Evolutionary conservation across 2,113 vertebrate species (phyloP).

Genomic region (Atrichornis clamosus): DNA sequence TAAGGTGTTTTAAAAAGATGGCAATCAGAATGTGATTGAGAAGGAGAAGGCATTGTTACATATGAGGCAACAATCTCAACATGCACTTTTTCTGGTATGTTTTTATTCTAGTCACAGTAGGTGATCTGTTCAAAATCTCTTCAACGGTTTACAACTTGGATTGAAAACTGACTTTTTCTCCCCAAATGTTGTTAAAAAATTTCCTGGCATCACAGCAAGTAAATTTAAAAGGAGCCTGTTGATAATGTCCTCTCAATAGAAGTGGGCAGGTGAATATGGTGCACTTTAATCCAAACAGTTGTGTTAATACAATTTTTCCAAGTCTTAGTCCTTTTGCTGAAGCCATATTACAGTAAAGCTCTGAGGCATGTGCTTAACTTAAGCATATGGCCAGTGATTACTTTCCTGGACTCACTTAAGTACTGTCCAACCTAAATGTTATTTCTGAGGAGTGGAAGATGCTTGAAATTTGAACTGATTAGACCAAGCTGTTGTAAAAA

Average conservation of each 20-base stretch:
- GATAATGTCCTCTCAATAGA: neutral
- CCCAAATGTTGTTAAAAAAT: neutral
- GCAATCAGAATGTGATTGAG: neutral
- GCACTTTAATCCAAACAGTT: neutral
- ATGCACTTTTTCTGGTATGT: neutral
- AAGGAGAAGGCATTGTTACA: neutral
- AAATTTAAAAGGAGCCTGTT: neutral
- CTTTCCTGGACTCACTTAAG: constrained; percentile 1
- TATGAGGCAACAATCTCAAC: neutral
- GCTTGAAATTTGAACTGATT: neutral
- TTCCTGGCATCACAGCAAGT: neutral
- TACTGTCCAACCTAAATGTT: neutral
- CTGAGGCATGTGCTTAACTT: neutral
- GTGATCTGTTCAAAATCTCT: neutral
- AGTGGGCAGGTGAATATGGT: neutral
- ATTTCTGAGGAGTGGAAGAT: neutral
- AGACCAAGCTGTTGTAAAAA: neutral
- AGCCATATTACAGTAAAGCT: constrained; percentile 5
- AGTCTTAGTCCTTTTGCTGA: neutral
- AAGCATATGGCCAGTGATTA: neutral
- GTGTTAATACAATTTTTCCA: neutral
- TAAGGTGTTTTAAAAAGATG: neutral
- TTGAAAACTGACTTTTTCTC: neutral
- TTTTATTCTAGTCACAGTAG: neutral
- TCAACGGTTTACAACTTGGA: neutral